Evolutionary conservation across 2,797 vertebrate species (phyloP).

Genomic region (Saxicola maurus): DNA sequence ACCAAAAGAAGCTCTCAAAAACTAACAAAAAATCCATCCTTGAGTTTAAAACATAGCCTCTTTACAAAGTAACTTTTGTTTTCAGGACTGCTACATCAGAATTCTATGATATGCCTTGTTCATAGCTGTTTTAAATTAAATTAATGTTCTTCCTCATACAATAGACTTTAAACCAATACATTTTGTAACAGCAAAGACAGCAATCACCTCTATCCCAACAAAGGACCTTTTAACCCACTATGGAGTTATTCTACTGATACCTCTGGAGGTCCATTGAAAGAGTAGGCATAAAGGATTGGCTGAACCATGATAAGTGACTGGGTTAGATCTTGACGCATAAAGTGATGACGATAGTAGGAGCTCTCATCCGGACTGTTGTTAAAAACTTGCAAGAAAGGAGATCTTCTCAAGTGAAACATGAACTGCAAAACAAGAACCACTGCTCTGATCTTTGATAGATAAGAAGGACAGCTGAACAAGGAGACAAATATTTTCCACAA

Average conservation of each 20-base stretch:
- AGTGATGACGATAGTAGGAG: constrained; percentile 94
- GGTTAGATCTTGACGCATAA: constrained; percentile 94
- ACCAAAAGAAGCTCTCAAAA: neutral
- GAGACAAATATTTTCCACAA: neutral
- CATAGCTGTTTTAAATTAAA: neutral
- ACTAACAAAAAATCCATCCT: neutral
- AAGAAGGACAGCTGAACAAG: neutral
- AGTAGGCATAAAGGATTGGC: constrained; percentile 93
- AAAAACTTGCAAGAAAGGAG: constrained; percentile 97
- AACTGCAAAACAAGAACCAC: constrained; percentile 77
- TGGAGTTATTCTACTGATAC: constrained; percentile 56
- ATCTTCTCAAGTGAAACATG: constrained; percentile 97
- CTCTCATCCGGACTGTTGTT: constrained; percentile 98
- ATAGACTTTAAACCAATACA: neutral
- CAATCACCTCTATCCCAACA: neutral
- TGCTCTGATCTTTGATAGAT: neutral
- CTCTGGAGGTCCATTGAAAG: constrained; percentile 94
- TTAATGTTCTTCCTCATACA: neutral
- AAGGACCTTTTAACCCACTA: neutral
- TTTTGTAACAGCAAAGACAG: neutral
- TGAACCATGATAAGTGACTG: constrained; percentile 98
- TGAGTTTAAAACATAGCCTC: neutral
- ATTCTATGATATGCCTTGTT: neutral
- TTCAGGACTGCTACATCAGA: neutral
- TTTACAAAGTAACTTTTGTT: neutral